Evolutionary conservation across 2,797 vertebrate species (phyloP), one percentile per base, ranked within the genome.

Genomic region (Falco concolor): DNA sequence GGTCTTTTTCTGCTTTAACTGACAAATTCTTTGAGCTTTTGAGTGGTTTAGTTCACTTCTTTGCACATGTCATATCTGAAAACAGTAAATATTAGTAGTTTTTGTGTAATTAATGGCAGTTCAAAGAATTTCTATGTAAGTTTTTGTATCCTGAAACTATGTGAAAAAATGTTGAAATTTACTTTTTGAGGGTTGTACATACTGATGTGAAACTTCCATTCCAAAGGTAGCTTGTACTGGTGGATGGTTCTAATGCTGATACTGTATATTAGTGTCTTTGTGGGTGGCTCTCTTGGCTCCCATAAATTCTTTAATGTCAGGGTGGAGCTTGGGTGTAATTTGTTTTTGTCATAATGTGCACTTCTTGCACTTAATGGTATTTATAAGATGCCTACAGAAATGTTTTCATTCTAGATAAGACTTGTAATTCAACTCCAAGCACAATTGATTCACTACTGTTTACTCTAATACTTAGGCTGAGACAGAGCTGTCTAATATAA

Each of bases 311-410:
- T 96, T 97, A 97, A 97, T 96, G 93, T 90, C 91, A 95, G 97
- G 96, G 96, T 97, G 97, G 96, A 96, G 94, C 93, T 84, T 86
- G 95, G 93, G 96, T 97, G 95, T 95, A 96, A 95, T 91, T 97
- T 92, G 89, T 95, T 95, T 95, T 96, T 96, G 94, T 97, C 88
- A 45, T 92, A 96, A 95, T 97, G 91, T 96, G 94, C 94, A 89
- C 95, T 96, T 94, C 91, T 94, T 95, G 94, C 85, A 76, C 95
- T 95, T 96, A 88, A 91, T 94, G 93, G 81, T 96, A 89, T 97
- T 96, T 97, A 94, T 89, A 92, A 95, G 88, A 87, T 95, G 72
- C 94, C 92, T 96, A 92, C 91, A 97, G 96, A 96, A 96, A 91
- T 95, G 60, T 91, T 95, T 94, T 94, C 68, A 13, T 95, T 92